Evolutionary conservation across 2,797 vertebrate genomes (phyloP).

Genomic region (Sebastes taczanowskii): DNA sequence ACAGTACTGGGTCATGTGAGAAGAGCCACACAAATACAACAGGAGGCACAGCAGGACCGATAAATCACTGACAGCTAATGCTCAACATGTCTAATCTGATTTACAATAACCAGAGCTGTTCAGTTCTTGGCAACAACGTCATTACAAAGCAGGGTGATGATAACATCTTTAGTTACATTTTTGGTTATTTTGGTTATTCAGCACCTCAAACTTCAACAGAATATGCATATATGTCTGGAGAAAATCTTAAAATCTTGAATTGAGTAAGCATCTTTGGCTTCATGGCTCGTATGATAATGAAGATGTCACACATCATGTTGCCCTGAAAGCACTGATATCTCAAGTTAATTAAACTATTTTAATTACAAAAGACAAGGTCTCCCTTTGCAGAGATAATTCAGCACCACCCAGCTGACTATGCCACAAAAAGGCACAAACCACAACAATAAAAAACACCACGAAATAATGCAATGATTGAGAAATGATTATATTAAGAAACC

Average conservation of each 20-base stretch:
- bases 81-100: conserved; percentile 48
- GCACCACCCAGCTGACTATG: background rate
- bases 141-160: background rate
- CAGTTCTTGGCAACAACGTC: background rate
- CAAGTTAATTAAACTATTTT: background rate
- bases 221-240: background rate
- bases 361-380: background rate
- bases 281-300: no score
- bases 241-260: background rate
- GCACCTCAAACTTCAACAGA: background rate
- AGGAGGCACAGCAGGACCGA: conserved; percentile 22
- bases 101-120: conserved; percentile 30
- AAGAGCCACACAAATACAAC: conserved; percentile 2
- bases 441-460: no score
- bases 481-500: background rate
- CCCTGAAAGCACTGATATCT: background rate
- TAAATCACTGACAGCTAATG: conserved; percentile 29
- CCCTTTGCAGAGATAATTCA: background rate
- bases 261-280: background rate
- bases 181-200: background rate
- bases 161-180: background rate
- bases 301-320: no score
- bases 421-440: background rate
- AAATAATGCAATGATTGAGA: background rate
- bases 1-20: background rate